Percentiles rank a stretch among this genome's conserved stretches.
Evolutionary conservation across 2,797 vertebrate species (phyloP).

Genomic region (Eidolon dupreanum): DNA sequence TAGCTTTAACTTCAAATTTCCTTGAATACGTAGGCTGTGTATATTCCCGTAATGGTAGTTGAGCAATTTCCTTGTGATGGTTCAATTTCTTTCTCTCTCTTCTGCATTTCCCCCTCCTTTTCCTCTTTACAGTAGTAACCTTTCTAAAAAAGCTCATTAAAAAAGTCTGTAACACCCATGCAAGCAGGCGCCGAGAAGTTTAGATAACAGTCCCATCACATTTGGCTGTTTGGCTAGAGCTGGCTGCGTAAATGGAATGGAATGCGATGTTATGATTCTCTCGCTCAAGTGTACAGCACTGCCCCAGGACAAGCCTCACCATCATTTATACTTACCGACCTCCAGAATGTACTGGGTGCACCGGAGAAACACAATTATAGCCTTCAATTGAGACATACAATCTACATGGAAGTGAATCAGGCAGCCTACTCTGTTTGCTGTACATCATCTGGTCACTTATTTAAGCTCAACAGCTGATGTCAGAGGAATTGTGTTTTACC

Average conservation of each 20-base stretch:
- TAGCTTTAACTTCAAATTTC: constrained; percentile 83
- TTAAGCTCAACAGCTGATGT: constrained; percentile 77
- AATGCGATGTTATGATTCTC: constrained; percentile 75
- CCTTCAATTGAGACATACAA: constrained; percentile 78
- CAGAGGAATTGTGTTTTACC: constrained; percentile 79
- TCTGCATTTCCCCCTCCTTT: constrained; percentile 44
- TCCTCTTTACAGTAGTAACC: constrained; percentile 72
- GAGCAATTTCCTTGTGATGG: constrained; percentile 77
- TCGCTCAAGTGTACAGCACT: constrained; percentile 68
- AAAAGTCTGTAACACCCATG: constrained; percentile 70
- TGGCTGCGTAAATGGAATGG: constrained; percentile 60
- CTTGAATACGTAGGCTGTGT: constrained; percentile 77
- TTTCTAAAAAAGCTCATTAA: constrained; percentile 78
- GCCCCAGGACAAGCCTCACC: not conserved
- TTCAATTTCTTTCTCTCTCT: constrained; percentile 76
- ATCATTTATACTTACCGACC: constrained; percentile 9
- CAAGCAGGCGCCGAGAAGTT: constrained; percentile 72
- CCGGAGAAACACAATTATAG: constrained; percentile 34
- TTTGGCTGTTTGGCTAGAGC: constrained; percentile 54
- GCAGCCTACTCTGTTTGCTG: constrained; percentile 73
- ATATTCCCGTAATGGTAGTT: constrained; percentile 82
- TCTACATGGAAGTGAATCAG: constrained; percentile 80
- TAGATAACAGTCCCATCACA: constrained; percentile 77
- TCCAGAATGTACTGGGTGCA: not conserved
- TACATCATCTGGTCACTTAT: constrained; percentile 79